A percentile compares a stretch with the other conserved stretches of the same genome.
phyloP scores from a whole-genome alignment of 2,113 vertebrate species.

The Megaceryle maxima region DNA sequence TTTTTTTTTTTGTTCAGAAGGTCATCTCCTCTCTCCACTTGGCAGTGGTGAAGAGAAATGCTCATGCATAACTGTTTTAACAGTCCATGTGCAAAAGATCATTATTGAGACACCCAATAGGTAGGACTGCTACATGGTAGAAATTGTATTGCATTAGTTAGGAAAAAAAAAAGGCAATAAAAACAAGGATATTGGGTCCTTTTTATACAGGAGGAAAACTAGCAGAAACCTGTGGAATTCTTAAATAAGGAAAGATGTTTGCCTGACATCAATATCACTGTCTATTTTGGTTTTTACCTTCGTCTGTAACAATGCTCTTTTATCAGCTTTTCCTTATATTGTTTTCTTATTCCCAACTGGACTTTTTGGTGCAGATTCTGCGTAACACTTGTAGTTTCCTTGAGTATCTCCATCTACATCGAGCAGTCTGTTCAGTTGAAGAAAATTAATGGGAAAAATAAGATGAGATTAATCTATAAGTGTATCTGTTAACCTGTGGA shows the following conservation, averaged over 20 bases:
- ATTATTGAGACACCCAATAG: neutral
- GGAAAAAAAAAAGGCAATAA: neutral
- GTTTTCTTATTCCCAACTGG: neutral
- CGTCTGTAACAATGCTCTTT: neutral
- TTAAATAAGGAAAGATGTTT: neutral
- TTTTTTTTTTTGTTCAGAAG: neutral
- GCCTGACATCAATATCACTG: neutral
- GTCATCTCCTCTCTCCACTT: neutral
- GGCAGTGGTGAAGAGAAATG: neutral
- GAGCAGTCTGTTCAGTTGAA: neutral
- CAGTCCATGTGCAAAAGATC: neutral
- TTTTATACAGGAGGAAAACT: neutral
- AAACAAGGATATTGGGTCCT: fast-evolving
- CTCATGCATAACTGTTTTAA: neutral
- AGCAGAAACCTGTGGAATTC: neutral
- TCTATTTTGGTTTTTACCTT: neutral
- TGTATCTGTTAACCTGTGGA: neutral
- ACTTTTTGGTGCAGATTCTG: neutral
- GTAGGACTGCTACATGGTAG: neutral
- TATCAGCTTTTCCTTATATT: neutral
- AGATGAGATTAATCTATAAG: neutral
- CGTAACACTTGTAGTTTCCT: neutral
- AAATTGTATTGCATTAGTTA: neutral
- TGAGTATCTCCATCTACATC: neutral
- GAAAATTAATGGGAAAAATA: neutral